phyloP scores from a whole-genome alignment of 2,797 vertebrate species.

The Tinamus major region DNA sequence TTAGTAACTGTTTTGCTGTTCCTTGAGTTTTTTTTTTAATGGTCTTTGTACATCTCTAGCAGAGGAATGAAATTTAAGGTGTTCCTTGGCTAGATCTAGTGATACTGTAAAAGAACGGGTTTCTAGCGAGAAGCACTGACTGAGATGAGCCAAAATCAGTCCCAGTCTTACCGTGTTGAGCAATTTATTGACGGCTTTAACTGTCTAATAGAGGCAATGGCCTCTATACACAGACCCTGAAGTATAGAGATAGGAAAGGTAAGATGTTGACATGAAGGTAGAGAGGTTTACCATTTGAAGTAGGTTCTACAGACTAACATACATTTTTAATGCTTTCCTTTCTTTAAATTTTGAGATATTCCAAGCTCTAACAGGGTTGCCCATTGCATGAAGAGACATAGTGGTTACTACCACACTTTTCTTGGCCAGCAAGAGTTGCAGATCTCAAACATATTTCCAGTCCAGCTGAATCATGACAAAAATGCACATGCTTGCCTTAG shows the following conservation, averaged over 20 bases:
- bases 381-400: background rate
- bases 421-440: background rate
- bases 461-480: background rate
- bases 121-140: background rate
- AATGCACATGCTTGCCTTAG: background rate
- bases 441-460: background rate
- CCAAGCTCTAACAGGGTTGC: background rate
- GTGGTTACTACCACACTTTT: background rate
- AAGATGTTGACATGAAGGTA: background rate
- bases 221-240: background rate
- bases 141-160: background rate
- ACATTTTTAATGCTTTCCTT: background rate
- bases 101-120: background rate
- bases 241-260: background rate
- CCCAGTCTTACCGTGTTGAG: background rate
- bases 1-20: background rate
- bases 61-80: background rate
- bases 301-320: background rate
- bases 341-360: background rate
- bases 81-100: background rate
- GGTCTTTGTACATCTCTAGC: background rate
- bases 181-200: background rate
- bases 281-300: background rate
- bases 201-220: background rate
- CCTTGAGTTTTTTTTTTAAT: background rate